Percentiles rank a stretch among this genome's conserved stretches.
These are phyloP conservation scores for Sminthurinus aureus DNA, from an alignment of 2,888 invertebrate species.

Conservation along the genomic window DNA sequence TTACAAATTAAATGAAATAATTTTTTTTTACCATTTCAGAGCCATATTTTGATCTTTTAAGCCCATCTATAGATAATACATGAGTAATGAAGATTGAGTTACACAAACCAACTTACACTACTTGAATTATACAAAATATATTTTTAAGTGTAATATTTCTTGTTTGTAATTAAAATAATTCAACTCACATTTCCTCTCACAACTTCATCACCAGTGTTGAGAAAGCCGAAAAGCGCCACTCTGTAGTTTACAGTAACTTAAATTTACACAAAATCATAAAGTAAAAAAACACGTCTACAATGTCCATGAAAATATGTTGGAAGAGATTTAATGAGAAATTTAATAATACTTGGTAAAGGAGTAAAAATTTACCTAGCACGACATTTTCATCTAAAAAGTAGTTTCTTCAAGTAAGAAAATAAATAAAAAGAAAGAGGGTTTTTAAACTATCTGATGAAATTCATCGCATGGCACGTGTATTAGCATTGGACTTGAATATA, in stretches of 20 bases:
- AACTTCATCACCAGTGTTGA: constrained; percentile 44
- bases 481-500: too few relatives aligned
- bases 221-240: constrained; percentile 35
- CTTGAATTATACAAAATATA: neutral
- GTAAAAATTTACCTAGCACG: neutral
- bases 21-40: constrained; percentile 19
- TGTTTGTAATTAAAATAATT: too few relatives aligned
- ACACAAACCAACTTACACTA: neutral
- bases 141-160: too few relatives aligned
- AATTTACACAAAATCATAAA: too few relatives aligned
- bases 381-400: neutral
- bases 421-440: constrained; percentile 35
- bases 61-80: neutral
- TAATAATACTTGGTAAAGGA: too few relatives aligned
- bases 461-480: too few relatives aligned
- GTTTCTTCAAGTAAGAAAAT: neutral
- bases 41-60: constrained; percentile 27
- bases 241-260: neutral
- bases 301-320: too few relatives aligned
- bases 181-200: constrained; percentile 39
- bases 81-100: neutral
- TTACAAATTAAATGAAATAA: too few relatives aligned
- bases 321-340: too few relatives aligned
- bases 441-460: constrained; percentile 34
- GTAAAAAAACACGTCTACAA: too few relatives aligned